Base-by-base conservation (phyloP, 2,888 invertebrate genomes). In the Augochlorella aurata region DNA sequence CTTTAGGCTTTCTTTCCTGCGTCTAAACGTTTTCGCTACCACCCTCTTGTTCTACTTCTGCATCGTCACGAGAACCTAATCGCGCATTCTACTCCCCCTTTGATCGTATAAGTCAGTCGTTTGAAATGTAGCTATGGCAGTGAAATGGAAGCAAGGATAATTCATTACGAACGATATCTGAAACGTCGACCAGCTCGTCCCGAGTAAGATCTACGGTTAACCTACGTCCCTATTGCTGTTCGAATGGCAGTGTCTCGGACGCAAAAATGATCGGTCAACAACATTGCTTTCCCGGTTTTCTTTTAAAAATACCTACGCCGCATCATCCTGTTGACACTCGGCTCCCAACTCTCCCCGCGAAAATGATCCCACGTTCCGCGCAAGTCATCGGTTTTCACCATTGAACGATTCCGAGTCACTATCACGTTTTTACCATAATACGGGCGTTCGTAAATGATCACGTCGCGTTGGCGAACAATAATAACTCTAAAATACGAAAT, bases 141-240 rank as follows among this genome's bases (percentile, higher is more conserved):
- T 91, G 89, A 90, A 82, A 87, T 88, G 88, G 89, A 90, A 90
- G 89, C 85, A 79, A 84, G 84, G 66, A 83, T 83, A 83, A 66
- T 69, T 75, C 54, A 65, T 74, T 54, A 74, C 75, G 65, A 78
- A 79, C 67, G 68, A 69, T 86, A 79, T 82, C 81, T 79, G 81
- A 79, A 68, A 70, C 75, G 82, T 77, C 84, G 81, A 83, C 85
- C 87, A 77, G 54, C 76, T 74, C 68, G 75, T 83, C 84, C 83
- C 83, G 85, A 65, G 61, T 78, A 67, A 77, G 47, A 80, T 65
- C 65, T 77, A 66, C 24, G 70, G 70, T 7, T 38, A 38, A 16
- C 58, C 72, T 85, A 81, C 21, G 74, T 49, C 29, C 24, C 61
- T 54, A 65, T 73, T 74, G 58, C 50, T 83, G 69, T 72, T 81